A percentile compares a stretch with the other conserved stretches of the same genome.
Conservation (phyloP, 2,888 invertebrate genomes). For the Agonopterix subpropinquella region DNA sequence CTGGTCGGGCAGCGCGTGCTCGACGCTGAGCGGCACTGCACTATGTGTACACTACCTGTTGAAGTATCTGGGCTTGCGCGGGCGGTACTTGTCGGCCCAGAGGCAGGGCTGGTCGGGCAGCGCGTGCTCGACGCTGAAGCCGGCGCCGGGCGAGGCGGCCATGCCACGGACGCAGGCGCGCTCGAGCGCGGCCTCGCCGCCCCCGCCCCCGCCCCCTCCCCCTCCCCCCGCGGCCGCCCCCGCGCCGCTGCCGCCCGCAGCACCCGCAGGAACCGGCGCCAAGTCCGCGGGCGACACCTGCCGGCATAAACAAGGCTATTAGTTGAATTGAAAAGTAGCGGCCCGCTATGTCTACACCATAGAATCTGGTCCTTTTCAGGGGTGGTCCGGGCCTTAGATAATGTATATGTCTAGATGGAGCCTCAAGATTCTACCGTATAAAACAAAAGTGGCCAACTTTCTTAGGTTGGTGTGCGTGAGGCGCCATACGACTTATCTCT, state of each 20-base stretch:
- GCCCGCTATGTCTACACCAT: no score
- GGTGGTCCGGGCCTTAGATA: no score
- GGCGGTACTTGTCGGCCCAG: conserved; percentile 94
- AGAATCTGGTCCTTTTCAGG: no score
- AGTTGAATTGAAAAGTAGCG: no score
- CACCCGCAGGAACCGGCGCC: conserved; percentile 77
- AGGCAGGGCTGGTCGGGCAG: conserved; percentile 48
- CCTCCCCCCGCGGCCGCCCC: conserved; percentile 73
- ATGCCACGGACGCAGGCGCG: conserved; percentile 24
- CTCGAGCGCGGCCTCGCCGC: conserved; percentile 12
- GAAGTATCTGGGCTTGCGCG: conserved; percentile 97
- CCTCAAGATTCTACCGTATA: no score
- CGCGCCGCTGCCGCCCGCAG: conserved; percentile 75
- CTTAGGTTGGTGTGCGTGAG: no score
- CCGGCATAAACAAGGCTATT: no score
- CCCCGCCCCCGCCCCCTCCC: conserved; percentile 32
- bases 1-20: conserved; percentile 66
- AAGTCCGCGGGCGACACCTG: conserved; percentile 64
- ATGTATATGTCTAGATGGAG: no score
- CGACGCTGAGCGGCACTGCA: conserved; percentile 89
- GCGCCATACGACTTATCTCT: no score
- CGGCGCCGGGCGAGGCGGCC: conserved; percentile 85
- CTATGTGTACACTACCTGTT: conserved; percentile 76
- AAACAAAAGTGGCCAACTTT: no score
- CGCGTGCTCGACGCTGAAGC: conserved; percentile 91